Percentiles rank a stretch among this genome's conserved stretches.
These are phyloP conservation scores for Sciaenops ocellatus DNA, from an alignment of 2,797 vertebrate species.

Conservation along the genomic window DNA sequence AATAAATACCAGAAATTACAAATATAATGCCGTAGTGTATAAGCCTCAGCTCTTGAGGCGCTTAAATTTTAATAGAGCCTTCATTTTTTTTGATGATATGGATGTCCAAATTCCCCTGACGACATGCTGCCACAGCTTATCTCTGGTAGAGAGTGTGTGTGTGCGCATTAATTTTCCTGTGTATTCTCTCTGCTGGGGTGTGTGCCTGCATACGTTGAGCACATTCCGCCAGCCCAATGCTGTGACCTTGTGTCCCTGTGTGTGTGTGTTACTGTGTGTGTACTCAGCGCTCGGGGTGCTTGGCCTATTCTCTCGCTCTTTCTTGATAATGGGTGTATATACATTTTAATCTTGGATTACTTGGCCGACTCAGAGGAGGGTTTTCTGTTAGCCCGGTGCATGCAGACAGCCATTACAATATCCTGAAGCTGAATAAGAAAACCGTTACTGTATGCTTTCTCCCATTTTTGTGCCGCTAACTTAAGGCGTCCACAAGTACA, in stretches of 20 bases:
- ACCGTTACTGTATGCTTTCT: slow-evolving; percentile 46
- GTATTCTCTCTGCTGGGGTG: slow-evolving; percentile 75
- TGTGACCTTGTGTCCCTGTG: slow-evolving; percentile 74
- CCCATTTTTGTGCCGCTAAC: slow-evolving; percentile 44
- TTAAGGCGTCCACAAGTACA: slow-evolving; percentile 31
- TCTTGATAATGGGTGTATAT: slow-evolving; percentile 72
- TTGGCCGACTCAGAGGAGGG: slow-evolving; percentile 52
- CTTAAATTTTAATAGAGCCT: slow-evolving; percentile 70
- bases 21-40: slow-evolving; percentile 56
- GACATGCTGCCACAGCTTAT: slow-evolving; percentile 74
- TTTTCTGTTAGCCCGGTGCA: slow-evolving; percentile 48
- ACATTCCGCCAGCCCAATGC: slow-evolving; percentile 76
- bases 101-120: slow-evolving; percentile 68
- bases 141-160: slow-evolving; percentile 72
- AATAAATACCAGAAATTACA: slow-evolving; percentile 61
- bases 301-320: slow-evolving; percentile 53
- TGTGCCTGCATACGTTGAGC: slow-evolving; percentile 85
- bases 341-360: slow-evolving; percentile 81
- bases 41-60: slow-evolving; percentile 59
- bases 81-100: slow-evolving; percentile 67
- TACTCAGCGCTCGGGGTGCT: slow-evolving; percentile 51
- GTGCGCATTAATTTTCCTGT: slow-evolving; percentile 81
- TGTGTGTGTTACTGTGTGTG: slow-evolving; percentile 58
- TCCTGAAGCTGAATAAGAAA: slow-evolving; percentile 57
- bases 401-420: slow-evolving; percentile 53